Conservation (phyloP, 2,888 invertebrate species). For the Calephelis perditalis region DNA sequence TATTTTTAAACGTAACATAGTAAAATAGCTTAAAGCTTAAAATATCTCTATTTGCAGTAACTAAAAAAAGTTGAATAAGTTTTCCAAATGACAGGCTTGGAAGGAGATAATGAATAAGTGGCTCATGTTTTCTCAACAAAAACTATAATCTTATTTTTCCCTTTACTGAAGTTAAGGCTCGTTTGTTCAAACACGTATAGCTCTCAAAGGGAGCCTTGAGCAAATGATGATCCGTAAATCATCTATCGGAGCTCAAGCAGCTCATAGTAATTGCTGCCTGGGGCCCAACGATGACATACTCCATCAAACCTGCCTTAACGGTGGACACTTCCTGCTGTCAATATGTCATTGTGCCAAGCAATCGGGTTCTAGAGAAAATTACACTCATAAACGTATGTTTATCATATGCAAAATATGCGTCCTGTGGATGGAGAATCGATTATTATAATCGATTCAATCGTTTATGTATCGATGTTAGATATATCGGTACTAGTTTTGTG, state of each 20-base stretch:
- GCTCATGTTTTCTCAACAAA: background rate
- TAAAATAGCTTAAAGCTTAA: no score
- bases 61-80: no score
- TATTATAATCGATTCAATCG: conserved; percentile 46
- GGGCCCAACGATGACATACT: conserved; percentile 65
- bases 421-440: conserved; percentile 59
- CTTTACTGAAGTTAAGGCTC: conserved; percentile 13
- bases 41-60: no score
- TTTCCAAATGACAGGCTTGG: no score
- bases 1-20: no score
- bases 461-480: conserved; percentile 12
- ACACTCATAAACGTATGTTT: conserved; percentile 54
- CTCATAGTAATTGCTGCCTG: conserved; percentile 56
- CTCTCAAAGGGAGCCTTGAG: conserved; percentile 54
- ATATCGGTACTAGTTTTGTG: conserved; percentile 4
- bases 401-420: conserved; percentile 65
- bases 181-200: conserved; percentile 40
- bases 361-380: conserved; percentile 63
- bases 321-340: conserved; percentile 40
- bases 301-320: conserved; percentile 51
- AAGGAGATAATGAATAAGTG: background rate
- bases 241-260: conserved; percentile 38
- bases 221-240: conserved; percentile 62
- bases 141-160: conserved; percentile 6
- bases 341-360: conserved; percentile 66